phyloP scores from a whole-genome alignment of 2,888 invertebrate genomes.

The Operophtera brumata region DNA sequence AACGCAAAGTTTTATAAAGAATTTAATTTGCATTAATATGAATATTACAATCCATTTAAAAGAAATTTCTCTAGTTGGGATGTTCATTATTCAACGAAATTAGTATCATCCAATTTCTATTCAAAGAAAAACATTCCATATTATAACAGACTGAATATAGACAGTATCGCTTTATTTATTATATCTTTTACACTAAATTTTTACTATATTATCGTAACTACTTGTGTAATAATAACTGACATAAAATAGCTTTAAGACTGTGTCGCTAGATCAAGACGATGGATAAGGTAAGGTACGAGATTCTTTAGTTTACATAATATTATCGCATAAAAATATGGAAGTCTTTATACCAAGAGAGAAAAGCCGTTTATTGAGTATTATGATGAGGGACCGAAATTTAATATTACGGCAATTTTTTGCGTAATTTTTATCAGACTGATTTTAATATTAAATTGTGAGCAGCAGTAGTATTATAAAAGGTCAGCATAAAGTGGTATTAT shows the following conservation, averaged over 20 bases:
- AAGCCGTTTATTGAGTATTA: slow-evolving; percentile 56
- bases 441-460: slow-evolving; percentile 53
- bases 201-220: slow-evolving; percentile 18
- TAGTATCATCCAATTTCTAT: slow-evolving; percentile 29
- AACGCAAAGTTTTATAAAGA: not conserved
- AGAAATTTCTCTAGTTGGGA: not conserved
- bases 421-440: slow-evolving; percentile 67
- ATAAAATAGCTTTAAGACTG: slow-evolving; percentile 31
- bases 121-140: slow-evolving; percentile 56
- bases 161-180: slow-evolving; percentile 39
- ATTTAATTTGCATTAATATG: not conserved
- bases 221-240: slow-evolving; percentile 17
- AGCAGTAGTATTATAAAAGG: slow-evolving; percentile 33
- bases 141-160: slow-evolving; percentile 58
- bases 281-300: slow-evolving; percentile 5
- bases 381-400: slow-evolving; percentile 67
- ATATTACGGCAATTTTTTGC: slow-evolving; percentile 55
- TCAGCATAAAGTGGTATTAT: slow-evolving; percentile 17
- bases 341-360: slow-evolving; percentile 23
- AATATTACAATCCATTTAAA: not conserved
- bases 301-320: slow-evolving; percentile 13
- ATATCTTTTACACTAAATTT: slow-evolving; percentile 43
- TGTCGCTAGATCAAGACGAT: slow-evolving; percentile 22
- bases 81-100: not conserved
- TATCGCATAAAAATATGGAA: slow-evolving; percentile 17